Base-by-base conservation (phyloP, 2,797 vertebrate genomes). In the Anguilla obscura region DNA sequence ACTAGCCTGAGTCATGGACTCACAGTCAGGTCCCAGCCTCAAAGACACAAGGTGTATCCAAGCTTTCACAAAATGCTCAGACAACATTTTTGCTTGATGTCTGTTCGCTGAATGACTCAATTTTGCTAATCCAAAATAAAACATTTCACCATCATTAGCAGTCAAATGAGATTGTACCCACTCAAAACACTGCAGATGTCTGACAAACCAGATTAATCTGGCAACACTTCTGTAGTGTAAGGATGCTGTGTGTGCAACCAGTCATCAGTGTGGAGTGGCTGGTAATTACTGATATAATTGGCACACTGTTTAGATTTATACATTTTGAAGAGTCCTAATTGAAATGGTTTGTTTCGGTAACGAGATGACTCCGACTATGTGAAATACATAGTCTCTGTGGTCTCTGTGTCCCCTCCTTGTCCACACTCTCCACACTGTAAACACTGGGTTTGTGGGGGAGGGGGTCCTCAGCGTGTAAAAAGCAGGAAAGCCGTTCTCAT, bases 201-300 rank as follows among this genome's bases (percentile, higher is more conserved):
- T 27, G 83, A 50, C 18, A 76, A 76, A 14, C 18, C 80, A 84
- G 40, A 88, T 27, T 33, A 54, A 58, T 84, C 52, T 84, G 83
- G 83, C 83, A 54, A 84, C 79, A 30, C 60, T 45, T 84, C 83
- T 18, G 3, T 58, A 52, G 80, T 58, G 66, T 63, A 58, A n/a
- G 33, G 50, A 6, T 2, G 48, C 54, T 88, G 83, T 48, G 66
- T 52, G 30, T 85, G 52, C 50, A 85, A 83, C 54, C 87, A 88
- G 87, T 58, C 74, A 86, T 86, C 85, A 83, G 56, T 74, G 71
- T 63, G 27, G 85, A 86, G 88, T 86, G 71, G 71, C 87, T 88
- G 84, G 54, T 86, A 86, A 88, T 88, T 88, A 86, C 56, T 40
- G 52, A 54, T 79, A 27, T 88, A 88, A 88, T 88, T 88, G 63